Evolutionary conservation across 2,797 vertebrate species (phyloP), one percentile per base, ranked within the genome.

Genomic region (Argentina silus): DNA sequence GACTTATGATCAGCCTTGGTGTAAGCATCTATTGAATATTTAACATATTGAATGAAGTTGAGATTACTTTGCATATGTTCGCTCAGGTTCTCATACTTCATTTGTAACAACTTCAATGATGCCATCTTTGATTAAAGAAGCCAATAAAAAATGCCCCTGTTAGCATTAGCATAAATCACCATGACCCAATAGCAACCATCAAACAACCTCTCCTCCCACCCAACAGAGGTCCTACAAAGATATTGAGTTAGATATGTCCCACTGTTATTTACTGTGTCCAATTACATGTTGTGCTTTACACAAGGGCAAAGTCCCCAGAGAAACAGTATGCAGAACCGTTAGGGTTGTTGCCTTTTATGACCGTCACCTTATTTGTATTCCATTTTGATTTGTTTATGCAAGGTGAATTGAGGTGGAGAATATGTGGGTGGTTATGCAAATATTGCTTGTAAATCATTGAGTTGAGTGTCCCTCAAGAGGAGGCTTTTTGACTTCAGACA

Each of bases 321-420:
- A 77, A 47, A 76, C 72, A 45, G 59, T 66, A 65, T 5, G 66
- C 73, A 67, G 70, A 78, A 66, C 56, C 10, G 15, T 27, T 57
- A 2, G 56, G 75, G 55, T 74, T 66, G 66, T 74, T 78, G 70
- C 70, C 7, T 76, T 81, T 79, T 78, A 84, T 76, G 63, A 64
- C 64, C 9, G 17, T 57, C 9, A 19, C 15, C 27, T 81, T 73
- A 77, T 81, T 82, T 84, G 81, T 80, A 74, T 77, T 64, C 74
- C 47, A 67, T 80, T n/a, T 83, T 85, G 73, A 78, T 81, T 78
- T 75, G 72, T 78, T 85, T 78, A 79, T 67, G 72, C 61, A 67
- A 72, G 57, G 73, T 43, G 72, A 78, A 70, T 57, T 71, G 76
- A 73, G 55, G 59, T 74, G 68, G 68, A 43, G 48, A 77, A 76